Evolutionary conservation across 2,113 vertebrate species (phyloP).

Genomic region (Periophthalmus modestus): DNA sequence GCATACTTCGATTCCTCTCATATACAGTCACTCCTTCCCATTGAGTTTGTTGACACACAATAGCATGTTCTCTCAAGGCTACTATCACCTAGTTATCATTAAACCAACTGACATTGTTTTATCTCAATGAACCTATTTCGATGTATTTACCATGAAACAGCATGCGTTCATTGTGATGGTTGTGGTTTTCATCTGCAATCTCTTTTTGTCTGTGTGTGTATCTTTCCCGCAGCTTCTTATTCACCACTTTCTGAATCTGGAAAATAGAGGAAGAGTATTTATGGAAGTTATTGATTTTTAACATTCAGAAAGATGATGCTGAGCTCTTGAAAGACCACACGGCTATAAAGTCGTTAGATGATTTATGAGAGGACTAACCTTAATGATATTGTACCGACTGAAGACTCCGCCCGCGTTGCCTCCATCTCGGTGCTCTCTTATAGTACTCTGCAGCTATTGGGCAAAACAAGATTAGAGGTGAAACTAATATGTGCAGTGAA

Average conservation of each 20-base stretch:
- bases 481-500: not conserved
- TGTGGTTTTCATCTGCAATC: slow-evolving; percentile 96
- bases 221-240: slow-evolving; percentile 93
- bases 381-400: slow-evolving; percentile 96
- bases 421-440: slow-evolving; percentile 95
- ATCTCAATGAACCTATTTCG: not conserved
- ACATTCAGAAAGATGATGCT: not conserved
- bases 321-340: not conserved
- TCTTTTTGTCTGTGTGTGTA: slow-evolving; percentile 96
- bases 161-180: slow-evolving; percentile 98
- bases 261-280: not conserved
- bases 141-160: slow-evolving; percentile 87
- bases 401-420: slow-evolving; percentile 97
- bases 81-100: too few relatives aligned
- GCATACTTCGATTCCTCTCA: not conserved
- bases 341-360: not conserved
- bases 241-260: slow-evolving; percentile 98
- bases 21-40: too few relatives aligned
- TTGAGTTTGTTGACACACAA: too few relatives aligned
- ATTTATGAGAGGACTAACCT: slow-evolving; percentile 75
- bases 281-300: not conserved
- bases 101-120: not conserved
- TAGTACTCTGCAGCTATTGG: slow-evolving; percentile 93
- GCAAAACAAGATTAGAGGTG: not conserved
- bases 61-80: too few relatives aligned